Evolutionary conservation across 2,888 invertebrate species (phyloP).

Genomic region (Oscheius sp.): DNA sequence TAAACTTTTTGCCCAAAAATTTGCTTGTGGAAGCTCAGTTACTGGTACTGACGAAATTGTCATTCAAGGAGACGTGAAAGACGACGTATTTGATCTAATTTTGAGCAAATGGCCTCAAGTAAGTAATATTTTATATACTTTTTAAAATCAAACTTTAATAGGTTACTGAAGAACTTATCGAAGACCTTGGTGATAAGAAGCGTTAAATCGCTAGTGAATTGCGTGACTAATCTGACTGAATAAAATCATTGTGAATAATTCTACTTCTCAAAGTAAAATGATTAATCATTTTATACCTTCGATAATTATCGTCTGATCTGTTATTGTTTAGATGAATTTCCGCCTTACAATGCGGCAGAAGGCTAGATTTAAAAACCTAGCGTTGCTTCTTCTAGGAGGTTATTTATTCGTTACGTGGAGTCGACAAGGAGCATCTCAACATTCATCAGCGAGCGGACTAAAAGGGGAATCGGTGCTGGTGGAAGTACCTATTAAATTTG

Average conservation of each 20-base stretch:
- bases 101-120: constrained; percentile 90
- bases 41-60: constrained; percentile 96
- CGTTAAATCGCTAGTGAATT: constrained; percentile 36
- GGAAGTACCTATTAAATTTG: neutral
- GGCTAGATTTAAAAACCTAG: constrained; percentile 18
- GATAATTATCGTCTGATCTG: neutral
- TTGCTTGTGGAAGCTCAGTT: constrained; percentile 98
- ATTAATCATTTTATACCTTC: neutral
- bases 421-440: constrained; percentile 25
- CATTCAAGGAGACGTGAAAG: constrained; percentile 90
- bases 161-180: constrained; percentile 47
- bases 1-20: constrained; percentile 95
- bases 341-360: constrained; percentile 14
- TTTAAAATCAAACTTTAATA: neutral
- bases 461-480: neutral
- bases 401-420: constrained; percentile 28
- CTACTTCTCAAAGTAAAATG: too few species aligned
- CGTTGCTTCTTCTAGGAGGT: constrained; percentile 12
- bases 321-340: neutral
- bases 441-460: neutral
- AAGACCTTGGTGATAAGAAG: constrained; percentile 61
- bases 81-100: constrained; percentile 95
- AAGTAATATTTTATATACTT: neutral
- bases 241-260: neutral
- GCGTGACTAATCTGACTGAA: neutral